Evolutionary conservation across 1,140 invertebrate genomes (phyloP).

Genomic region (Zaprionus ornatus): DNA sequence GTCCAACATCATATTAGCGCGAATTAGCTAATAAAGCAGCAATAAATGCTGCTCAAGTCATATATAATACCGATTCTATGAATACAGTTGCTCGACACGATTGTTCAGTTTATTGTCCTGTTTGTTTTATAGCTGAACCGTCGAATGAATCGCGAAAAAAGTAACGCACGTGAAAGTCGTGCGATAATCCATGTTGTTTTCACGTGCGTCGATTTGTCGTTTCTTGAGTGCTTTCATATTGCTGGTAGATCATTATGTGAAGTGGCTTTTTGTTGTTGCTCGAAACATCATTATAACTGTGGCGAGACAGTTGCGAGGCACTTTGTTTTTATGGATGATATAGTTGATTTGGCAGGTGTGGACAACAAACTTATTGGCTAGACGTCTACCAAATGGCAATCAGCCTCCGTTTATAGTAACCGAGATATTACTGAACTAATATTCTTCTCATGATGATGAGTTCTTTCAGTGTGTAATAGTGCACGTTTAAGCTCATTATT

Average conservation of each 20-base stretch:
- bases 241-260: background rate
- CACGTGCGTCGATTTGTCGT: slow-evolving; percentile 1
- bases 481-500: no score
- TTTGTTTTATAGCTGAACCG: slow-evolving; percentile 7
- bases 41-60: slow-evolving; percentile 15
- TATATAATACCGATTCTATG: background rate
- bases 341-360: background rate
- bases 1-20: slow-evolving; percentile 37
- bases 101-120: slow-evolving; percentile 5
- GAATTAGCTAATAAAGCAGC: slow-evolving; percentile 52
- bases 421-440: no score
- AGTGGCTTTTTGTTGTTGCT: background rate
- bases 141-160: slow-evolving; percentile 1
- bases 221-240: background rate
- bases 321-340: background rate
- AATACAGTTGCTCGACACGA: background rate
- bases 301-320: background rate
- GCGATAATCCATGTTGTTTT: slow-evolving; percentile 1
- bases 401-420: no score
- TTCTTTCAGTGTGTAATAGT: no score
- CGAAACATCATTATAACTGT: background rate
- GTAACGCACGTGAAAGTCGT: slow-evolving; percentile 32
- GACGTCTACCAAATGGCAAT: background rate
- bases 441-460: no score
- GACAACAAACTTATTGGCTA: background rate